Percentiles rank a stretch among this genome's conserved stretches.
Evolutionary conservation across 2,888 invertebrate species (phyloP).

Genomic region (Chloromyia formosa): DNA sequence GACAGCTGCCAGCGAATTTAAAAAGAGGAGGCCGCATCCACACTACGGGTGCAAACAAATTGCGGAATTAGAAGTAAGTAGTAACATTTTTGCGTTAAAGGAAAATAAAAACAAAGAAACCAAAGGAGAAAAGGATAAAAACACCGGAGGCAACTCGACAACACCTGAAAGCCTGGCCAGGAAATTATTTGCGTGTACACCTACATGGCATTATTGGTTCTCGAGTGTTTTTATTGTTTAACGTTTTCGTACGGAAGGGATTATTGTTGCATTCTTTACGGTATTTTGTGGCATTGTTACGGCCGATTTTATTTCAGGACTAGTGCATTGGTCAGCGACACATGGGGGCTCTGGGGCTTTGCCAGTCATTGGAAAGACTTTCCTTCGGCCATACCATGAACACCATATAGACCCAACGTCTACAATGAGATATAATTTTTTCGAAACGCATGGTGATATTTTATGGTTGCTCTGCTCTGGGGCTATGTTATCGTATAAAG

Average conservation of each 20-base stretch:
- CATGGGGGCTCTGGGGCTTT: slow-evolving; percentile 97
- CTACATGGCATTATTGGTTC: slow-evolving; percentile 82
- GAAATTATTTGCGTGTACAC: slow-evolving; percentile 89
- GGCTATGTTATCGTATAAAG: slow-evolving; percentile 85
- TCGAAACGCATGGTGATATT: slow-evolving; percentile 99
- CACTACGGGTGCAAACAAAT: too few species aligned
- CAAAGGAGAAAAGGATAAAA: too few species aligned
- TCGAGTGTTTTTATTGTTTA: slow-evolving; percentile 76
- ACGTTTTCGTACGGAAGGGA: slow-evolving; percentile 76
- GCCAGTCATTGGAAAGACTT: slow-evolving; percentile 93
- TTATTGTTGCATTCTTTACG: slow-evolving; percentile 79
- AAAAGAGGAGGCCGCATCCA: too few species aligned
- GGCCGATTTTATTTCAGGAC: slow-evolving; percentile 95
- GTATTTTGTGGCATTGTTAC: slow-evolving; percentile 92
- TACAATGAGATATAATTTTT: slow-evolving; percentile 97
- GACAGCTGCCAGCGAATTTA: too few species aligned
- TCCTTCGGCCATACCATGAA: slow-evolving; percentile 96
- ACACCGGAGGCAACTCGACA: too few species aligned
- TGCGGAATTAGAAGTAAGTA: too few species aligned
- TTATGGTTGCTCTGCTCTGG: slow-evolving; percentile 90
- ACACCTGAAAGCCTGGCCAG: slow-evolving; percentile 92
- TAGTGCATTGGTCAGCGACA: slow-evolving; percentile 98
- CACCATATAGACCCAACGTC: slow-evolving; percentile 99
- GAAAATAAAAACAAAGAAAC: too few species aligned
- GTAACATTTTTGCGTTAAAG: too few species aligned